A percentile compares a stretch with the other conserved stretches of the same genome.
Conservation (phyloP, 1,140 invertebrate genomes). For the Diplogasteroides magnus region DNA sequence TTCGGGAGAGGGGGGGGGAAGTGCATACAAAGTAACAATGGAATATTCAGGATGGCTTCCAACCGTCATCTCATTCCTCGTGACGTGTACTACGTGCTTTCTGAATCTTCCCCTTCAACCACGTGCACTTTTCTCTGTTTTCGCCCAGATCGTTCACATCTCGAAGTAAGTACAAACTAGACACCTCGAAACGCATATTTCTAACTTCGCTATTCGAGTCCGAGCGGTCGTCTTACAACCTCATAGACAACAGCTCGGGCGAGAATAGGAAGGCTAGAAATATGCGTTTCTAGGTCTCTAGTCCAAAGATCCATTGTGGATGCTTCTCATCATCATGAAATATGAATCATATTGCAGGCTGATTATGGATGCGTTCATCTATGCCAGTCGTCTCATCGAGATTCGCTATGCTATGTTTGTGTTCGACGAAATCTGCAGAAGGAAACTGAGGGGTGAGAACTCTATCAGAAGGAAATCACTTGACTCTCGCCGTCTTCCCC, state of each 20-base stretch:
- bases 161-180: background rate
- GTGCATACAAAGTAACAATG: too few species aligned
- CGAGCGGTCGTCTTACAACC: too few species aligned
- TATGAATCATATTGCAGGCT: constrained; percentile 31
- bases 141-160: background rate
- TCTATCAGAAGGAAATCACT: background rate
- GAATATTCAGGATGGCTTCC: constrained; percentile 41
- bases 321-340: constrained; percentile 28
- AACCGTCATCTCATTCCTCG: constrained; percentile 35
- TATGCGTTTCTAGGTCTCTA: too few species aligned
- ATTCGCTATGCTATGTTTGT: constrained; percentile 42
- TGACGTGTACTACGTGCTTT: constrained; percentile 2
- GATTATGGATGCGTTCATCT: constrained; percentile 42
- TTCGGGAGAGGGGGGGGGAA: too few species aligned
- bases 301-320: too few species aligned
- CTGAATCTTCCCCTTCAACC: background rate
- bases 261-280: too few species aligned
- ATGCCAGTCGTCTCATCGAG: constrained; percentile 39
- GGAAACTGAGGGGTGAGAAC: background rate
- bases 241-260: too few species aligned
- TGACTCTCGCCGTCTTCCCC: too few species aligned
- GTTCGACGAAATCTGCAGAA: constrained; percentile 25
- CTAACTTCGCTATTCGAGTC: too few species aligned
- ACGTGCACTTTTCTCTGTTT: background rate
- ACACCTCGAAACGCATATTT: background rate